A percentile compares a stretch with the other conserved stretches of the same genome.
Conservation (phyloP, 2,113 vertebrate genomes). For the Rostratula benghalensis region DNA sequence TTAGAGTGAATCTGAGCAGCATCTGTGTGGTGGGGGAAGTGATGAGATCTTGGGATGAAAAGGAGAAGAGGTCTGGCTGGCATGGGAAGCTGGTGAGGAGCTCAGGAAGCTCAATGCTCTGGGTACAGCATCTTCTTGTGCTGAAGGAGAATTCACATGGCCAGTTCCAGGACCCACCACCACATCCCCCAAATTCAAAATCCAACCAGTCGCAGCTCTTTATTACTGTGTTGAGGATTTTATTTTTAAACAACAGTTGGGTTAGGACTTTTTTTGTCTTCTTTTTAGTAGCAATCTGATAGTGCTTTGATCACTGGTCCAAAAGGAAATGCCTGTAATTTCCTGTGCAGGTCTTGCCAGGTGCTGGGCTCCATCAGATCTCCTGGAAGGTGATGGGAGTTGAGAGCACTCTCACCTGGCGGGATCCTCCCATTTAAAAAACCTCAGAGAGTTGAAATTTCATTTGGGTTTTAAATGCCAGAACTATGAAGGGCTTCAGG, state of each 20-base stretch:
- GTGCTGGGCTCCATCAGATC: conserved; percentile 7
- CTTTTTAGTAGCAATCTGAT: not conserved
- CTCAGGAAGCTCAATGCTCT: not conserved
- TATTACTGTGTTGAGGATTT: not conserved
- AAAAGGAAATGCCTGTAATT: conserved; percentile 49
- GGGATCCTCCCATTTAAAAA: not conserved
- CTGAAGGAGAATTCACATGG: not conserved
- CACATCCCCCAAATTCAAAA: not conserved
- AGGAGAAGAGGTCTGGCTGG: not conserved
- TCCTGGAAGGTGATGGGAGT: not conserved
- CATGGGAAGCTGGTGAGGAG: not conserved
- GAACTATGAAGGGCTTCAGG: not conserved
- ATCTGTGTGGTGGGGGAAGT: not conserved
- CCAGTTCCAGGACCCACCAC: not conserved
- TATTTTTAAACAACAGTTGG: conserved; percentile 18
- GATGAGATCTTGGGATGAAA: not conserved
- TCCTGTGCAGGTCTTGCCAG: conserved; percentile 12
- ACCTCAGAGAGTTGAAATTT: not conserved
- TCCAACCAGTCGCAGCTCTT: not conserved
- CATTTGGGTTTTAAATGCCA: not conserved
- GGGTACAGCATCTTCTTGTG: not conserved
- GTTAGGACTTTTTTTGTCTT: not conserved
- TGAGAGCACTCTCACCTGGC: not conserved
- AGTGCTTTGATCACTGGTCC: conserved; percentile 21
- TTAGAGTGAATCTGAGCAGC: conserved; percentile 28